Evolutionary conservation across 2,888 invertebrate genomes (phyloP).

Genomic region (Linhomoeus sp.): DNA sequence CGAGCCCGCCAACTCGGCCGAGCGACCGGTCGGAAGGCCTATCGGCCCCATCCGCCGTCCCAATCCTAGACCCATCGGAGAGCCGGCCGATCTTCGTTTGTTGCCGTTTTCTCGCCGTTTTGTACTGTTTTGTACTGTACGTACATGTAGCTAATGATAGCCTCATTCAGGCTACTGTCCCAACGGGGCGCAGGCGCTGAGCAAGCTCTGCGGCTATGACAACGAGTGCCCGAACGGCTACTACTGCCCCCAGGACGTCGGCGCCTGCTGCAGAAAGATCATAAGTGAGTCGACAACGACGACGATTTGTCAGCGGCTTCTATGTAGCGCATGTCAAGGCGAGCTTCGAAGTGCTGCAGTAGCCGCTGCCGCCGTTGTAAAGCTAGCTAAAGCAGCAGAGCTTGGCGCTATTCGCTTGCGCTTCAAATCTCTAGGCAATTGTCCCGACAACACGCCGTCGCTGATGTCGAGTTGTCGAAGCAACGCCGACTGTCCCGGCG

Average conservation of each 20-base stretch:
- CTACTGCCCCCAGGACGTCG: slow-evolving; percentile 13
- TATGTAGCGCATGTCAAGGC: too few species aligned
- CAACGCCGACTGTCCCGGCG: slow-evolving; percentile 2
- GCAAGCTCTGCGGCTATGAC: slow-evolving; percentile 10
- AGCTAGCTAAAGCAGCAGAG: too few species aligned
- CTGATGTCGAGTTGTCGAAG: background rate
- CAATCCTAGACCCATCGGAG: too few species aligned
- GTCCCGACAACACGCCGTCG: slow-evolving; percentile 6
- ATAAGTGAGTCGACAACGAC: background rate
- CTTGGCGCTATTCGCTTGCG: too few species aligned
- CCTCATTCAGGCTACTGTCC: slow-evolving; percentile 3
- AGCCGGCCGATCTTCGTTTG: too few species aligned
- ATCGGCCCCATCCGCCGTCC: too few species aligned
- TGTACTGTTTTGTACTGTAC: too few species aligned
- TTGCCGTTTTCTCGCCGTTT: too few species aligned
- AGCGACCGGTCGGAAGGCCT: background rate
- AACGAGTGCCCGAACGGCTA: slow-evolving; percentile 16
- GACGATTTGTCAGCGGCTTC: background rate
- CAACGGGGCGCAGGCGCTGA: background rate
- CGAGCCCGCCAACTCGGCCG: background rate
- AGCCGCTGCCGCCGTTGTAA: too few species aligned
- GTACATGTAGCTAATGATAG: too few species aligned
- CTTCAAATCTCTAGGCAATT: slow-evolving; percentile 2
- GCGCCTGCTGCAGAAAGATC: slow-evolving; percentile 9
- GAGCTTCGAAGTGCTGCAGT: too few species aligned